Evolutionary conservation across 2,888 invertebrate genomes (phyloP), one percentile per base, ranked within the genome.

Genomic region (Glaucopsyche alexis): DNA sequence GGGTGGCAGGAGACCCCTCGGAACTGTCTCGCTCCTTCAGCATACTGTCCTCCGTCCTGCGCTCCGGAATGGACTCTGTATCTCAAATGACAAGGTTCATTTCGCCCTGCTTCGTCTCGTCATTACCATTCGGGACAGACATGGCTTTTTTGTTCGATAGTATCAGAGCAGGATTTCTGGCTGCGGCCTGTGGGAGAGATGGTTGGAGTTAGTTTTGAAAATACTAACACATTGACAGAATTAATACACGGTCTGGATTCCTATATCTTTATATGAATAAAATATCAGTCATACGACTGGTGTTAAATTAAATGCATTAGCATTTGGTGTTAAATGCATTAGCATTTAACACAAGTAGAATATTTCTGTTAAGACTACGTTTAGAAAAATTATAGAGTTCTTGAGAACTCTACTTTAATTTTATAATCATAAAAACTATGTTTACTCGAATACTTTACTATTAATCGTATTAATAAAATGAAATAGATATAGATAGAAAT

Each of bases 11-110:
- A 73, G 93, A 93, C 73, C 86, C 89, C 81, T 89, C 88, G 85
- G 93, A 89, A 85, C 94, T 91, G 81, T 95, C 93, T 73, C 95
- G 94, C 87, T 96, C 96, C 88, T 96, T 96, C 88, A 96, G 90
- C 96, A 96, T 96, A 77, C 83, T 83, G 82, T 83, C 83, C 75
- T 84, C 84, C 81, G 82, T 83, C 79, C 80, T 83, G 81, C 80
- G 79, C 60, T 77, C 83, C 78, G 83, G 83, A 83, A 81, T 81
- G 78, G 80, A 81, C 83, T 86, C 83, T 87, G 69, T 81, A 67
- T 86, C 89, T 91, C 89, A 91, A 81, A 90, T 85, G 85, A 87
- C 87, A 84, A 85, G 85, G 81, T 83, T 82, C 77, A 82, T 73
- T 81, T 85, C 83, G 29, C 78, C 81, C 75, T 82, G 82, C 50